Evolutionary conservation across 2,113 vertebrate genomes (phyloP).

Genomic region (Psophia crepitans): DNA sequence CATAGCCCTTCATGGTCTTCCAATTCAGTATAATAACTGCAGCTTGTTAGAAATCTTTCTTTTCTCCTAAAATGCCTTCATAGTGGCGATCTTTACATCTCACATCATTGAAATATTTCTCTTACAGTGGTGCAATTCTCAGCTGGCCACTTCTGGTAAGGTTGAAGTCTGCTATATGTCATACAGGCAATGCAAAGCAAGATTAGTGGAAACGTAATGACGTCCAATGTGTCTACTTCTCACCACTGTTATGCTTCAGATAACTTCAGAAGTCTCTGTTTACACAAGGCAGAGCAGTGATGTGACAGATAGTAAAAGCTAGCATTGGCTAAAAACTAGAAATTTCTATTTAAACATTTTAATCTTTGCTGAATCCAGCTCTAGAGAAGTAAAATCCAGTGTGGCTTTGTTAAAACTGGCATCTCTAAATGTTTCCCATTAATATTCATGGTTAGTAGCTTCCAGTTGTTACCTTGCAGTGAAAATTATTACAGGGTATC

Average conservation of each 20-base stretch:
- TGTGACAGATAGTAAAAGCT: background rate
- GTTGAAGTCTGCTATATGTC: background rate
- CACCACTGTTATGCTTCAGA: background rate
- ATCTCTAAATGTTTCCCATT: background rate
- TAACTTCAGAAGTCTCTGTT: background rate
- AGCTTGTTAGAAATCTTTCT: background rate
- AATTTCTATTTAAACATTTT: background rate
- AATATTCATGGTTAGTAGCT: background rate
- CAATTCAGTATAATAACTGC: background rate
- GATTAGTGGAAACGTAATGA: background rate
- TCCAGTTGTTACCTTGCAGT: background rate
- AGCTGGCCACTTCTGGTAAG: background rate
- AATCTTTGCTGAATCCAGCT: background rate
- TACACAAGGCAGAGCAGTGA: background rate
- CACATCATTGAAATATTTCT: background rate
- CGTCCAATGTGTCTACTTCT: background rate
- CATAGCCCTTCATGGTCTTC: background rate
- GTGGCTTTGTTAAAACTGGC: background rate
- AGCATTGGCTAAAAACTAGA: background rate
- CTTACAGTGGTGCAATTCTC: background rate
- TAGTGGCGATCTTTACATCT: background rate
- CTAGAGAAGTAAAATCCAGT: background rate
- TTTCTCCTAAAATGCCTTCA: background rate
- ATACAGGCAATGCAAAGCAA: background rate
- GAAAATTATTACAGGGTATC: conserved; percentile 27